Evolutionary conservation across 2,888 invertebrate genomes (phyloP), one percentile per base, ranked within the genome.

Genomic region (Pediacus dermestoides): DNA sequence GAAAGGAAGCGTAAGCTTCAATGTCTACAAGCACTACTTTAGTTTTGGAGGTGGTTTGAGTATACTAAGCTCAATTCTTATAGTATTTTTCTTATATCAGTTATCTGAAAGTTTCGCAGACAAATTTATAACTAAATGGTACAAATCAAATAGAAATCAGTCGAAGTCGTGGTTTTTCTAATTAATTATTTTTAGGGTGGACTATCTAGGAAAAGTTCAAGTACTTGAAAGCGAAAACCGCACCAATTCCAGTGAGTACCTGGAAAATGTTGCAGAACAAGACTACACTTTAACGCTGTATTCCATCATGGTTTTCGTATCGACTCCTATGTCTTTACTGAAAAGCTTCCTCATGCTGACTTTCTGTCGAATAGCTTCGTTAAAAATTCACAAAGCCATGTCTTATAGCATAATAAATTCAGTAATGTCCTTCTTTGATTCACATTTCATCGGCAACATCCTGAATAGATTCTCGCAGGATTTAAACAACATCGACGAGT

Each of bases 61-160:
- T 8, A 11, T 56, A 4, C 43, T 58, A 14, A 6, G 42, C 7
- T 9, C 53, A 0, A 33, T 50, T 10, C 14, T 53, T 4, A 4
- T 47, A 1, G 26, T 55, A n/a, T 53, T 48, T 37, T 35, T 52
- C 2, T 27, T 44, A 1, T 44, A 48, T 2, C 60, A 61, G 49
- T 42, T 42, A 1, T 33, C 49, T 15, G 53, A 57, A 25, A 56
- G 53, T 13, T 53, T 52, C 30, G 39, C 52, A 9, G 57, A 58
- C 13, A 49, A 57, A 36, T 40, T 60, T n/a, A 45, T 58, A 14
- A 51, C 57, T 12, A 44, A 51, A 44, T 60, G 60, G 60, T 58
- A 42, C 47, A 52, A 4, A 33, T 21, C 21, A 15, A 26, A 7
- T 16, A 4, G 7, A 2, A 1, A 37, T 11, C 18, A 30, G 11